Base-by-base conservation (phyloP, 2,888 invertebrate genomes). In the Trichogramma evanescens region DNA sequence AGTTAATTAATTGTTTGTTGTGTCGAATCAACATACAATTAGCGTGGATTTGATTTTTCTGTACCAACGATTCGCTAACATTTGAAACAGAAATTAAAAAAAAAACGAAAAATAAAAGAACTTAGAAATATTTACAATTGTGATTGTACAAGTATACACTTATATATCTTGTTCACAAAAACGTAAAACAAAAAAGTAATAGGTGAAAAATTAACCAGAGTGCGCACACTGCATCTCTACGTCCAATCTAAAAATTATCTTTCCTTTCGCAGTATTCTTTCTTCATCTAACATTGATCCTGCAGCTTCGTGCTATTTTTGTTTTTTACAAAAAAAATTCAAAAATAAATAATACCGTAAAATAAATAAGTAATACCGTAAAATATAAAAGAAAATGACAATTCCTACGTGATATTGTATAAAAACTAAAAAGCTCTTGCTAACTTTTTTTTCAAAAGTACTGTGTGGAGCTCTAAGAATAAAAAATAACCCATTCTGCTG, bases 211-310 rank as follows among this genome's bases (percentile, higher is more conserved):
- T 61, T 49, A 51, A 64, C 65, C 59, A 64, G 67, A 64, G 66
- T 67, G 67, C 67, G 70, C 68, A 72, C 67, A 72, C 67, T 72
- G 73, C 73, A 72, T 71, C 74, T 76, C 74, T 73, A 72, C 72
- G 74, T 75, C 73, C 76, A 76, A 75, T 26, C 26, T 26, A 26
- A 26, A 26, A 26, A 26, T 26, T 26, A 26, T 26, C 26, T 26
- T 26, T 26, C 26, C 3, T 26, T 26, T 26, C 26, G 26, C 26
- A 26, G 26, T 2, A 26, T 26, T 26, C 26, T 26, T 26, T 26
- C 72, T 76, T 72, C 76, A 75, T 72, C 8, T 9, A 45, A 8
- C 60, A 58, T 62, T 74, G 74, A 74, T 76, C 75, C 76, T 76
- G 75, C 76, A 73, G 63, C n/a, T 26, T 75, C 76, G 72, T 75